Evolutionary conservation across 1,140 invertebrate genomes (phyloP).

Genomic region (Paralvinella palmiformis): DNA sequence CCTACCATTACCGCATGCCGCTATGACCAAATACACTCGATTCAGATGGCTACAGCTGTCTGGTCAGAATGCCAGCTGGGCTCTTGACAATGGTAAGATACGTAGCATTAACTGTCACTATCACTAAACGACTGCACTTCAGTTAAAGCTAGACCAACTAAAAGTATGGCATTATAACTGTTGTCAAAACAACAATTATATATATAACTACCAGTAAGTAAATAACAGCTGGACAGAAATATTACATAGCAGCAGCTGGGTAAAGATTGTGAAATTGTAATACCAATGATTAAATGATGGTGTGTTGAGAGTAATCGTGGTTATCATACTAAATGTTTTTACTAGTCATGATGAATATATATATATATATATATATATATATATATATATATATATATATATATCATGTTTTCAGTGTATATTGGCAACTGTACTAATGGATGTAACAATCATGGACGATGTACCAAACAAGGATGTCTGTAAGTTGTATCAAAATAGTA

Average conservation of each 20-base stretch:
- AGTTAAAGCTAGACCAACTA: too few relatives aligned
- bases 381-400: constrained; percentile 6
- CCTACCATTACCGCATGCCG: constrained; percentile 45
- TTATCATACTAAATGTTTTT: too few relatives aligned
- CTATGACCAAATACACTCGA: constrained; percentile 41
- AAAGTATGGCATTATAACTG: too few relatives aligned
- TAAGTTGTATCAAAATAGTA: constrained; percentile 33
- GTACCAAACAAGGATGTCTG: constrained; percentile 43
- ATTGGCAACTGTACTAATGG: constrained; percentile 46
- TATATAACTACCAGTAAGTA: too few relatives aligned
- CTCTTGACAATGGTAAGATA: constrained; percentile 49
- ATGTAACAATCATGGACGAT: constrained; percentile 49
- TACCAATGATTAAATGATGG: too few relatives aligned
- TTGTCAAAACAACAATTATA: too few relatives aligned
- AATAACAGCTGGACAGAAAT: too few relatives aligned
- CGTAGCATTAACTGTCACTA: background rate
- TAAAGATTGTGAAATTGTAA: too few relatives aligned
- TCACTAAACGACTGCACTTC: too few relatives aligned
- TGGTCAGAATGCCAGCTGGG: constrained; percentile 39
- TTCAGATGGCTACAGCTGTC: constrained; percentile 42
- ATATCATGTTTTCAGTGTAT: constrained; percentile 38
- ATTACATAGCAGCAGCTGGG: too few relatives aligned
- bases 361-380: background rate
- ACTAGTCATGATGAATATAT: background rate
- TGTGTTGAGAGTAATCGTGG: too few relatives aligned